Conservation (phyloP, 2,888 invertebrate genomes). For the Bombylius discolor region DNA sequence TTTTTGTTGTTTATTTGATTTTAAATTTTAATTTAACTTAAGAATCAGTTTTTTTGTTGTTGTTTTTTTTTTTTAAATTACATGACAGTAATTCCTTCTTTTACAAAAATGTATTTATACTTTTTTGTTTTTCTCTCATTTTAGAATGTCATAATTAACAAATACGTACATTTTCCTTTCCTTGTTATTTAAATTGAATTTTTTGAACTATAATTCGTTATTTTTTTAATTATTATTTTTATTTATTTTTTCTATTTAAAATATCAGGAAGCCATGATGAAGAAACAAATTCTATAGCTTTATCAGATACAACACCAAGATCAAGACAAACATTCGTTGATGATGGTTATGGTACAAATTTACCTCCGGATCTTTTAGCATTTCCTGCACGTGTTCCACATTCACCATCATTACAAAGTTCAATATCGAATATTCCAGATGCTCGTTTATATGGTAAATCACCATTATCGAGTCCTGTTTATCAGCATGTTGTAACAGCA, state of each 20-base stretch:
- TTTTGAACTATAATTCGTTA: neutral
- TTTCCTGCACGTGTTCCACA: conserved; percentile 59
- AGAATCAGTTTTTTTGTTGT: too few species aligned
- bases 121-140: too few species aligned
- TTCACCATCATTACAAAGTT: conserved; percentile 67
- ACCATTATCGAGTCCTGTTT: conserved; percentile 49
- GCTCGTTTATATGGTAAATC: conserved; percentile 37
- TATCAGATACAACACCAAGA: conserved; percentile 45
- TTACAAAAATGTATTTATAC: too few species aligned
- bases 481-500: conserved; percentile 39
- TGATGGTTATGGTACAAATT: conserved; percentile 44
- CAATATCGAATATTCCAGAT: conserved; percentile 60
- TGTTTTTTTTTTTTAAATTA: too few species aligned
- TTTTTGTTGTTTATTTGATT: too few species aligned
- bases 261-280: conserved; percentile 49
- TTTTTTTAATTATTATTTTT: conserved; percentile 2
- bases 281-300: conserved; percentile 54
- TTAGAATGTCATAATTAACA: too few species aligned
- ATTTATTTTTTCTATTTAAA: conserved; percentile 10
- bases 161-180: neutral
- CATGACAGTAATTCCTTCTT: too few species aligned
- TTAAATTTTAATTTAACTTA: too few species aligned
- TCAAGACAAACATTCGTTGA: conserved; percentile 37
- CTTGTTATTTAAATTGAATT: conserved; percentile 5
- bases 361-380: conserved; percentile 70